Base-by-base conservation (phyloP, 2,113 vertebrate species). In the Gambusia affinis region DNA sequence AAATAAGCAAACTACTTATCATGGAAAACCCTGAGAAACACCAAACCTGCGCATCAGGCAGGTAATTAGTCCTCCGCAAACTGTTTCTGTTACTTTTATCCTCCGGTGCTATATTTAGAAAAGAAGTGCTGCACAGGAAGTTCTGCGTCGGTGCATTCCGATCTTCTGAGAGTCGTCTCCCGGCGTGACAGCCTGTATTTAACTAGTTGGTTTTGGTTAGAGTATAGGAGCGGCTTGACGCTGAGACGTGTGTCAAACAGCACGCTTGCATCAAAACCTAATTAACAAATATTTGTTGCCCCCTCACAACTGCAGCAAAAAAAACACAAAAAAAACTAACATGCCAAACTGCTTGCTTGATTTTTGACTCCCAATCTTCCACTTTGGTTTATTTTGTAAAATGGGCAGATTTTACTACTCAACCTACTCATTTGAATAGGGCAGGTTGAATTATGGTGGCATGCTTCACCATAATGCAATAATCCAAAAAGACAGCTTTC, bases 31-130 rank as follows among this genome's bases (percentile, higher is more conserved):
- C 63, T 70, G 66, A 83, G 69, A 79, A 82, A 82, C 61, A 80
- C 73, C 72, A 78, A 75, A 76, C 70, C 37, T 60, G 67, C 60
- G 64, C 54, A 73, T 31, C 51, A 70, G 60, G 75, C 64, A 79
- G 69, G 60, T 80, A 80, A 84, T 89, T 82, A 80, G 81, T 77
- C 37, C 35, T 62, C 24, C 31, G 60, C 39, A 81, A 81, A 83
- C 35, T 72, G 57, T 64, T 80, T 65, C 33, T 65, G 42, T 75
- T 73, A 71, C 33, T 27, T 60, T 78, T 63, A 47, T n/a, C 67
- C 69, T 82, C 8, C 60, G 27, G 60, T 62, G 3, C 69, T 76
- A 69, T 72, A 79, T 69, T 84, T 63, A 75, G 54, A 72, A 28
- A 79, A 22, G 29, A 22, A 87, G 57, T 28, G 0, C 19, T 19